A percentile compares a stretch with the other conserved stretches of the same genome.
These are phyloP conservation scores for Chesias legatella DNA, from an alignment of 2,888 invertebrate species.

Conservation along the genomic window DNA sequence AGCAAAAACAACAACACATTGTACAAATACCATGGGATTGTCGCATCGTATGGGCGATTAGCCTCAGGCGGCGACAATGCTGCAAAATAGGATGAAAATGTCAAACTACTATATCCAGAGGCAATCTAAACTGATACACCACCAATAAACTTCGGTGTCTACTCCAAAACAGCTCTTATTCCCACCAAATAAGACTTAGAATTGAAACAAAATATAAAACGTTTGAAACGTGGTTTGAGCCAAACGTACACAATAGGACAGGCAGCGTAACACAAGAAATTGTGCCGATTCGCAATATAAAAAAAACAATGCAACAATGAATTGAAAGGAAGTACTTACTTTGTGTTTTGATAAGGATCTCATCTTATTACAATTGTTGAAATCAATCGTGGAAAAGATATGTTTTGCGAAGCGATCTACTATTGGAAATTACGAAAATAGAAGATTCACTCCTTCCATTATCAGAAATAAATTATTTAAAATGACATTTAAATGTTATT, in stretches of 20 bases:
- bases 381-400: slow-evolving; percentile 10
- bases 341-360: slow-evolving; percentile 39
- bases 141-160: slow-evolving; percentile 2
- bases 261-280: slow-evolving; percentile 68
- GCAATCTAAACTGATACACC: slow-evolving; percentile 48
- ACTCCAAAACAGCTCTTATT: slow-evolving; percentile 25
- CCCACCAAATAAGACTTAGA: neutral
- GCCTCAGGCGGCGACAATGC: slow-evolving; percentile 60
- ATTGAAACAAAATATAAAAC: neutral
- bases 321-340: slow-evolving; percentile 40
- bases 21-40: slow-evolving; percentile 30
- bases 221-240: slow-evolving; percentile 7
- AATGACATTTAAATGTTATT: no score
- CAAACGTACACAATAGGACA: slow-evolving; percentile 42
- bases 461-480: no score
- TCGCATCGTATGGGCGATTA: slow-evolving; percentile 63
- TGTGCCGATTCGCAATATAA: slow-evolving; percentile 52
- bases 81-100: slow-evolving; percentile 74
- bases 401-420: neutral
- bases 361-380: slow-evolving; percentile 33
- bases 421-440: no score
- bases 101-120: slow-evolving; percentile 73
- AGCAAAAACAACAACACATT: slow-evolving; percentile 31
- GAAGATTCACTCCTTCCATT: no score
- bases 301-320: slow-evolving; percentile 19